phyloP scores from a whole-genome alignment of 2,797 vertebrate species.

The Parauchenoglanis ngamensis region DNA sequence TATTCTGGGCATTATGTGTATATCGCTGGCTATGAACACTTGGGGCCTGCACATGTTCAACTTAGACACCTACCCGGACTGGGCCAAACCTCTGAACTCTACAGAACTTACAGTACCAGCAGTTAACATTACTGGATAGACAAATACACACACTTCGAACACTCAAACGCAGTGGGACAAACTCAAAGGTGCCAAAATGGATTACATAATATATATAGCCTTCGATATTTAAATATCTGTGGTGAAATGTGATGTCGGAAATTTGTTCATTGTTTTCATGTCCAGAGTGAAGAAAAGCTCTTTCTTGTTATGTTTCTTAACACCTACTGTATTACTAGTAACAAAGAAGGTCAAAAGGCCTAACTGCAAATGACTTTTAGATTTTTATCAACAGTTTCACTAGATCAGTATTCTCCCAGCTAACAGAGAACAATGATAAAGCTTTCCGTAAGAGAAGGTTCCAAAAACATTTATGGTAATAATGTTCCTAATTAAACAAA shows the following conservation, averaged over 20 bases:
- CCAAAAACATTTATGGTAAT: neutral
- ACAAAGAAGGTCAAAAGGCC: neutral
- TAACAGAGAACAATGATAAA: neutral
- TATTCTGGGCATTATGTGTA: conserved; percentile 86
- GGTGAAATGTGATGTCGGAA: neutral
- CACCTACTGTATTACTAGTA: neutral
- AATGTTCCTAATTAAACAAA: neutral
- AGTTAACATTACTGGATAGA: conserved; percentile 49
- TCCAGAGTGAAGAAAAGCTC: neutral
- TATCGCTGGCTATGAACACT: conserved; percentile 92
- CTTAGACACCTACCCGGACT: conserved; percentile 84
- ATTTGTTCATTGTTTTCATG: neutral
- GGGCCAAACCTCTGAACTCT: conserved; percentile 80
- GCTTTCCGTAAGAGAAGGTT: neutral
- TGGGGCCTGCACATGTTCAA: conserved; percentile 91
- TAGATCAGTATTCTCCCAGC: neutral
- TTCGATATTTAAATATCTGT: neutral
- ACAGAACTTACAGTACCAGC: conserved; percentile 56
- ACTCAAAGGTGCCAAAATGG: neutral
- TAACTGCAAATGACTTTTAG: neutral
- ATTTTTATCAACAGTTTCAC: neutral
- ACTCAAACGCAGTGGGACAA: neutral
- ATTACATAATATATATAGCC: neutral
- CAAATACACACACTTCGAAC: neutral
- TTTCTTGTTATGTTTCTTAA: neutral